These are phyloP conservation scores for Platyrinchus mystaceus DNA, from an alignment of 2,797 vertebrate species.

Conservation along the genomic window DNA sequence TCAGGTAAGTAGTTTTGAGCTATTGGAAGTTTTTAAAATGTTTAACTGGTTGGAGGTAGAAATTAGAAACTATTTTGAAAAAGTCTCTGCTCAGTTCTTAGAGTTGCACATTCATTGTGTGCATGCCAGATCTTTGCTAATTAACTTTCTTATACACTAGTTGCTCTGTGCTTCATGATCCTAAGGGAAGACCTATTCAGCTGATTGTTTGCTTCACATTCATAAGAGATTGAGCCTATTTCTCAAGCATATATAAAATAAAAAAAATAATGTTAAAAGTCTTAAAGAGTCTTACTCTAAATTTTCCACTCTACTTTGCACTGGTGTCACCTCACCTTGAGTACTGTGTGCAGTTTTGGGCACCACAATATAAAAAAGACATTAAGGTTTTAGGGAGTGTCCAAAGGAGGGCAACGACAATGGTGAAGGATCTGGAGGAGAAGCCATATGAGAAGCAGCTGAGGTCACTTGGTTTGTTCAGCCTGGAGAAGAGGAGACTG, in stretches of 20 bases:
- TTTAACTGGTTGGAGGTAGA: not conserved
- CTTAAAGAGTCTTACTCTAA: not conserved
- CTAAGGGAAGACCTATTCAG: not conserved
- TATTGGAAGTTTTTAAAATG: not conserved
- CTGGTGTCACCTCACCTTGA: not conserved
- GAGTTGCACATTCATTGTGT: not conserved
- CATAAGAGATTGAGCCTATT: not conserved
- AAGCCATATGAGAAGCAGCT: not conserved
- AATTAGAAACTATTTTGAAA: not conserved
- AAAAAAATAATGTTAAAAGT: not conserved
- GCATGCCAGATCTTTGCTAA: not conserved
- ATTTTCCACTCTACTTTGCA: not conserved
- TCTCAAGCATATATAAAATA: not conserved
- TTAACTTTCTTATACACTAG: not conserved
- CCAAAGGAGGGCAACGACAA: not conserved
- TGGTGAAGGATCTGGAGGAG: not conserved
- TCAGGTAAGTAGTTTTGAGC: not conserved
- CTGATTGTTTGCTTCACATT: not conserved
- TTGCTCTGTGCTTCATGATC: not conserved
- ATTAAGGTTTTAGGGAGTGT: not conserved
- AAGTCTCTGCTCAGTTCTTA: not conserved
- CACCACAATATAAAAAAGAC: not conserved
- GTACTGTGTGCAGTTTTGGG: not conserved
- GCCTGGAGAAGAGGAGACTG: not conserved
- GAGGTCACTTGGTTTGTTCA: not conserved